Evolutionary conservation across 1,140 invertebrate genomes (phyloP).

Genomic region (Arctopsyche grandis): DNA sequence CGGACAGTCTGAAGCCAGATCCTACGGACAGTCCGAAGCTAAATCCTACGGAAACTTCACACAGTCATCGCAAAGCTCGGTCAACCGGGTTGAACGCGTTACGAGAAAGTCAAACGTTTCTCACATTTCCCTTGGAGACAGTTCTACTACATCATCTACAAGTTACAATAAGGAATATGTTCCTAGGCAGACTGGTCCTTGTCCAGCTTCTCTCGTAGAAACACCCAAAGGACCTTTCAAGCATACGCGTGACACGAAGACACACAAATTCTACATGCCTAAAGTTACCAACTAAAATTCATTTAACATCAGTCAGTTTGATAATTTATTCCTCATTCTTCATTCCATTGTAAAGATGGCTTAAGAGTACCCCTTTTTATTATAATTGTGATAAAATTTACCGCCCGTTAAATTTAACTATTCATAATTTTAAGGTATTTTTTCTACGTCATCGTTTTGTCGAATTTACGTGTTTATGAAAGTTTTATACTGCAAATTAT

Average conservation of each 20-base stretch:
- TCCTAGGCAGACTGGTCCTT: constrained; percentile 75
- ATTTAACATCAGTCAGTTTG: neutral
- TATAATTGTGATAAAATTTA: constrained; percentile 5
- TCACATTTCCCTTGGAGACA: constrained; percentile 76
- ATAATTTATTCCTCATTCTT: constrained; percentile 34
- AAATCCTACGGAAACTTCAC: constrained; percentile 76
- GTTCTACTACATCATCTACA: constrained; percentile 64
- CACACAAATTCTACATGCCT: constrained; percentile 85
- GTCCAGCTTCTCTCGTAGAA: constrained; percentile 81
- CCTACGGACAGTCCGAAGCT: constrained; percentile 71
- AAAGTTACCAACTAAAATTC: constrained; percentile 58
- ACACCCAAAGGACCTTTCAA: constrained; percentile 78
- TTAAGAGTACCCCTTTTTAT: neutral
- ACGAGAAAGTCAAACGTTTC: constrained; percentile 74
- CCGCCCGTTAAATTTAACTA: neutral
- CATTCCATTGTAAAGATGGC: neutral
- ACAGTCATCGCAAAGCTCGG: constrained; percentile 59
- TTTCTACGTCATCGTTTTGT: neutral
- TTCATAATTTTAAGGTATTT: neutral
- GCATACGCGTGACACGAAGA: constrained; percentile 81
- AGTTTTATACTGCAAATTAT: neutral
- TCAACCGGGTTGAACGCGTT: constrained; percentile 64
- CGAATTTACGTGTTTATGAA: neutral
- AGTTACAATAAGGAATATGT: constrained; percentile 83
- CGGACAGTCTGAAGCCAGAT: too few relatives aligned